A percentile compares a stretch with the other conserved stretches of the same genome.
phyloP scores from a whole-genome alignment of 1,140 invertebrate species.

The Drosophila nannoptera region DNA sequence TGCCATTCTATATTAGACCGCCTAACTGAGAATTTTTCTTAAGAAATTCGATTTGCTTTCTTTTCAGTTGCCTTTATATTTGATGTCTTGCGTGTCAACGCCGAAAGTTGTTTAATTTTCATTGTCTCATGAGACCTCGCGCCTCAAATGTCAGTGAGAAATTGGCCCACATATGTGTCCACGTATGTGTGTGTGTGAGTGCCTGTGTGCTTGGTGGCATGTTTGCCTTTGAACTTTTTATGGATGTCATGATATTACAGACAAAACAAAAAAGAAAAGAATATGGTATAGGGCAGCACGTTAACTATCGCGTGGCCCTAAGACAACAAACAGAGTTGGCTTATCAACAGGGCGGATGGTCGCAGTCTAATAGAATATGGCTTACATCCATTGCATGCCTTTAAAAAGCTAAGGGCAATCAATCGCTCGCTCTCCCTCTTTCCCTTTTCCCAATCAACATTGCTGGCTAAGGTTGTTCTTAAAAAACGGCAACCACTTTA shows the following conservation, averaged over 20 bases:
- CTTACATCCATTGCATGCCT: neutral
- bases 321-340: constrained; percentile 45
- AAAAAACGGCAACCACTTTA: constrained; percentile 30
- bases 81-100: constrained; percentile 20
- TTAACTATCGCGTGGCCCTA: constrained; percentile 38
- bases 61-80: constrained; percentile 1
- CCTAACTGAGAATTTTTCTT: neutral
- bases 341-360: constrained; percentile 27
- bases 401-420: neutral
- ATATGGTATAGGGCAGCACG: constrained; percentile 11
- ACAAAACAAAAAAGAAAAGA: constrained; percentile 1
- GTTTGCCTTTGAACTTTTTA: constrained; percentile 32
- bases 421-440: neutral
- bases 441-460: neutral
- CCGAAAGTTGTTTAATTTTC: constrained; percentile 38
- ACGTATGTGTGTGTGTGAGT: constrained; percentile 4
- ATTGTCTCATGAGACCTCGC: constrained; percentile 36
- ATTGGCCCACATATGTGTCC: constrained; percentile 23
- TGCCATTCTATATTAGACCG: neutral
- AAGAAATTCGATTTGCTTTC: neutral
- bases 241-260: constrained; percentile 30
- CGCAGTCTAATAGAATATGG: constrained; percentile 25
- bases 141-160: constrained; percentile 27
- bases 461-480: neutral
- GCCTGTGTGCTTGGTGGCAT: constrained; percentile 13